phyloP scores from a whole-genome alignment of 2,113 vertebrate genomes.

The Cryptomyrus ogoouensis region DNA sequence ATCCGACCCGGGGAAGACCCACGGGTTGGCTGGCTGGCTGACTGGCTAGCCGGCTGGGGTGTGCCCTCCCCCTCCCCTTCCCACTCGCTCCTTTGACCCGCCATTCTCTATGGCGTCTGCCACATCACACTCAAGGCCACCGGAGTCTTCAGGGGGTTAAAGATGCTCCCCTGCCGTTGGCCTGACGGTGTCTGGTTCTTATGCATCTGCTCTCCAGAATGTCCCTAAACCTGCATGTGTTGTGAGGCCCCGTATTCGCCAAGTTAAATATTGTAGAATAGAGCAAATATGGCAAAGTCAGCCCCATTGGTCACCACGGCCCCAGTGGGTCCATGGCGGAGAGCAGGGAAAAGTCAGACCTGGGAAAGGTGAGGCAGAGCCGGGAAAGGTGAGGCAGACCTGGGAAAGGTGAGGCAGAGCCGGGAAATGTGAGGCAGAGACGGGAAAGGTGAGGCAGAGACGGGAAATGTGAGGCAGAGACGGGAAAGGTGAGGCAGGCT shows the following conservation, averaged over 20 bases:
- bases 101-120: neutral
- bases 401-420: neutral
- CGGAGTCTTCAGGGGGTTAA: constrained; percentile 20
- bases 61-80: constrained; percentile 35
- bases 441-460: neutral
- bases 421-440: neutral
- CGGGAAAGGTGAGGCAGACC: neutral
- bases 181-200: neutral
- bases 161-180: constrained; percentile 24
- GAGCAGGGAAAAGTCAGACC: neutral
- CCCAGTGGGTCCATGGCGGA: neutral
- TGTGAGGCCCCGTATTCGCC: neutral
- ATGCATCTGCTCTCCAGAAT: neutral
- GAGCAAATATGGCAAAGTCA: neutral
- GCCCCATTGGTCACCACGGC: neutral
- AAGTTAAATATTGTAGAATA: neutral
- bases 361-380: neutral
- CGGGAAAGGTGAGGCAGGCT: neutral
- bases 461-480: neutral
- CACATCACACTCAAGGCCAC: neutral
- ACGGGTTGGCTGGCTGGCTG: neutral
- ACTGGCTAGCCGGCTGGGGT: constrained; percentile 11
- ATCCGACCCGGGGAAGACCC: constrained; percentile 44
- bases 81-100: constrained; percentile 18
- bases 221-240: neutral